Evolutionary conservation across 1,140 invertebrate species (phyloP).

Genomic region (Micrasema minimum): DNA sequence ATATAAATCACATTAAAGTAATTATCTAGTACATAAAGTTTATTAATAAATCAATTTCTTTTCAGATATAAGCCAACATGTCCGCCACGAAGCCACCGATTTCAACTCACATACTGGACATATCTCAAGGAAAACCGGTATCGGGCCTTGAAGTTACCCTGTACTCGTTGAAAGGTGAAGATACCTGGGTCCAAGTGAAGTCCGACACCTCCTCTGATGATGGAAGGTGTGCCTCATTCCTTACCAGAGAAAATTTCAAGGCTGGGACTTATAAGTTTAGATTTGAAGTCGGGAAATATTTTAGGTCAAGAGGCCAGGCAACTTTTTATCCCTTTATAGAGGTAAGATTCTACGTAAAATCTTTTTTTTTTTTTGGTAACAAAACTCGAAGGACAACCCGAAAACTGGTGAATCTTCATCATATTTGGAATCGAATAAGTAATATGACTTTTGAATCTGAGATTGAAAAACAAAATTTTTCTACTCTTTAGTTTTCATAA

Average conservation of each 20-base stretch:
- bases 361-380: neutral
- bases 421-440: no score
- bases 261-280: conserved; percentile 24
- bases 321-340: conserved; percentile 30
- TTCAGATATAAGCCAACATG: no score
- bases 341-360: conserved; percentile 10
- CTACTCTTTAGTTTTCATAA: no score
- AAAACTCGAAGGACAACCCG: no score
- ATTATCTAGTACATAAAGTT: no score
- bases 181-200: conserved; percentile 9
- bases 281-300: conserved; percentile 32
- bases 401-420: no score
- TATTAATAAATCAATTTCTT: no score
- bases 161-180: neutral
- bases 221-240: conserved; percentile 17
- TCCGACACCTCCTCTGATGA: conserved; percentile 1
- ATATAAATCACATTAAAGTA: no score
- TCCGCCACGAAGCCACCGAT: conserved; percentile 23
- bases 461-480: no score
- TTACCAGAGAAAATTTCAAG: conserved; percentile 17
- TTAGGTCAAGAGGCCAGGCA: conserved; percentile 1
- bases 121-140: conserved; percentile 3
- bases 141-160: conserved; percentile 7
- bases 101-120: conserved; percentile 21
- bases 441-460: no score